Evolutionary conservation across 2,113 vertebrate genomes (phyloP).

Genomic region (Platichthys stellatus): DNA sequence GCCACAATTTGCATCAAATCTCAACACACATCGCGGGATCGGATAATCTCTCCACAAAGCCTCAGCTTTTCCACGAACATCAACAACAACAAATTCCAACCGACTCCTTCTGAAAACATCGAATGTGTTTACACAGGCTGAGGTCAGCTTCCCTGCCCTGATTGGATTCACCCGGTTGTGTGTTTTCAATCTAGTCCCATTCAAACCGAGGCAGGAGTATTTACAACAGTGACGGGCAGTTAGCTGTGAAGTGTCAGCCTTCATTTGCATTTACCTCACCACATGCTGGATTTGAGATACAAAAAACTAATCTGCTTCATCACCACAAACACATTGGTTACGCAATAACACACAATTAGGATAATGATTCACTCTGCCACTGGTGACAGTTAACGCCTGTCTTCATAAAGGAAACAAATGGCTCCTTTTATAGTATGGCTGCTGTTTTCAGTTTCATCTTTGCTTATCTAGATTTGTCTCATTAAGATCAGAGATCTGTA

Average conservation of each 20-base stretch:
- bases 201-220: constrained; percentile 16
- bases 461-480: constrained; percentile 52
- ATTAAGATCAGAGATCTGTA: constrained; percentile 42
- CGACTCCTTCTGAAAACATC: constrained; percentile 40
- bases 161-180: constrained; percentile 61
- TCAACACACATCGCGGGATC: constrained; percentile 52
- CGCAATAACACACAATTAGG: constrained; percentile 56
- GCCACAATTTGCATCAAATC: constrained; percentile 57
- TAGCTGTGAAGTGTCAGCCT: not conserved
- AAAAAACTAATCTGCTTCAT: constrained; percentile 38
- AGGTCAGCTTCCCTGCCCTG: constrained; percentile 44
- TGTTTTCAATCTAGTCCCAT: constrained; percentile 42
- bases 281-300: constrained; percentile 12
- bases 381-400: constrained; percentile 32
- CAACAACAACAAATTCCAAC: constrained; percentile 11
- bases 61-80: constrained; percentile 30
- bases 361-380: constrained; percentile 51
- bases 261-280: constrained; percentile 41
- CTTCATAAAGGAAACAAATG: constrained; percentile 38
- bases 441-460: constrained; percentile 43
- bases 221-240: constrained; percentile 28
- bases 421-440: not conserved
- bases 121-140: constrained; percentile 55
- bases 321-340: constrained; percentile 55
- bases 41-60: constrained; percentile 64